Evolutionary conservation across 2,888 invertebrate species (phyloP), one percentile per base, ranked within the genome.

Genomic region (Noctua janthina): DNA sequence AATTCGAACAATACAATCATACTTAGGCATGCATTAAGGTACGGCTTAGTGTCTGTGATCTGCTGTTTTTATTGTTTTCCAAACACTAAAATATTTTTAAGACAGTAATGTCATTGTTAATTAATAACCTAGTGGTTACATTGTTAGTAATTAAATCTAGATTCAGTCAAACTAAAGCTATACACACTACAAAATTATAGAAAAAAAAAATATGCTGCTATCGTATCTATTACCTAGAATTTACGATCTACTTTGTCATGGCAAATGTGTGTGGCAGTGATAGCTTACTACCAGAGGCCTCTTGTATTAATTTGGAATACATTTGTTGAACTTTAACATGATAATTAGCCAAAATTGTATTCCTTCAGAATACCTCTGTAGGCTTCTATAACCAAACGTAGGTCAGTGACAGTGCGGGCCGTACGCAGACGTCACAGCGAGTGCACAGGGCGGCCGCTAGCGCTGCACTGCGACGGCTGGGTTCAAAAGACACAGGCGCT

Each of bases 61-160:
- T 35, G 35, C 13, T 39, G 67, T 17, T 46, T 23, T 35, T 20
- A 62, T n/a, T 8, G 7, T 39, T 64, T 64, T 23, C 17, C 5
- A 20, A 23, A 11, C 20, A 29, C 39, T 2, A 29, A 51, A 15
- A 59, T 17, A 54, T 35, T 20, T 7, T 35, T 70, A 3, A 17
- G 35, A 56, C 4, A n/a, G 1, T n/a, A 54, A 35, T 51, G 35
- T 49, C 49, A 71, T 39, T 23, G 39, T 66, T 70, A 54, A 15
- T 79, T 4, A 43, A 49, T 78, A 85, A 81, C 39, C 74, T 83
- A 85, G 20, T 11, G 46, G 35, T 80, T 83, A 74, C 35, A 79
- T 66, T 81, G 74, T 85, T 86, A 82, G 72, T 83, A 75, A 74
- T 90, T 92, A 93, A 92, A 92, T 91, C 92, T 92, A 92, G 81